Evolutionary conservation across 2,888 invertebrate species (phyloP).

Genomic region (Linnaemya vulpina): DNA sequence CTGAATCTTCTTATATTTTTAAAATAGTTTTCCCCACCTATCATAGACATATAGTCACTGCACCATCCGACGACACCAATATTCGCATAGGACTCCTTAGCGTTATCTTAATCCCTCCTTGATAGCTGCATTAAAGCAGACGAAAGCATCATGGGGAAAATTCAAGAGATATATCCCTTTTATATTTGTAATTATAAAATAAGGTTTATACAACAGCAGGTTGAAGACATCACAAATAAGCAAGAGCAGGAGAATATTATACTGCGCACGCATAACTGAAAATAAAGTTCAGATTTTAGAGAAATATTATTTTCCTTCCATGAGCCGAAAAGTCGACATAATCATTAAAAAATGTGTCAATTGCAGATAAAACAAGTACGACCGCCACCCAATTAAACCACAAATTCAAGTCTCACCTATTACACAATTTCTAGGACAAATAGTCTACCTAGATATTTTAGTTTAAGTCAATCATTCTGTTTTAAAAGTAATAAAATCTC

Average conservation of each 20-base stretch:
- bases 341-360: conserved; percentile 18
- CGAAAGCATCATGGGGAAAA: conserved; percentile 36
- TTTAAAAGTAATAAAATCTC: too few relatives aligned
- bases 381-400: too few relatives aligned
- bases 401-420: too few relatives aligned
- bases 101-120: conserved; percentile 46
- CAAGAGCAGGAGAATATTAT: conserved; percentile 41
- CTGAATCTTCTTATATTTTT: conserved; percentile 32
- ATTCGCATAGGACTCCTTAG: conserved; percentile 12
- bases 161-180: conserved; percentile 38
- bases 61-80: conserved; percentile 1
- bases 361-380: conserved; percentile 41
- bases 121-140: conserved; percentile 45
- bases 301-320: neutral
- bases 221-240: conserved; percentile 25
- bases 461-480: too few relatives aligned
- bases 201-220: conserved; percentile 16
- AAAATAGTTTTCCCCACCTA: conserved; percentile 6
- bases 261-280: conserved; percentile 12
- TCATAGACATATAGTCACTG: neutral
- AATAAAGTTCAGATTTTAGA: conserved; percentile 38
- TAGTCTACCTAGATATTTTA: too few relatives aligned
- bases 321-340: conserved; percentile 8
- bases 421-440: too few relatives aligned
- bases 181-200: conserved; percentile 53